Conservation (phyloP, 2,113 vertebrate species). For the Xenopus tropicalis region DNA sequence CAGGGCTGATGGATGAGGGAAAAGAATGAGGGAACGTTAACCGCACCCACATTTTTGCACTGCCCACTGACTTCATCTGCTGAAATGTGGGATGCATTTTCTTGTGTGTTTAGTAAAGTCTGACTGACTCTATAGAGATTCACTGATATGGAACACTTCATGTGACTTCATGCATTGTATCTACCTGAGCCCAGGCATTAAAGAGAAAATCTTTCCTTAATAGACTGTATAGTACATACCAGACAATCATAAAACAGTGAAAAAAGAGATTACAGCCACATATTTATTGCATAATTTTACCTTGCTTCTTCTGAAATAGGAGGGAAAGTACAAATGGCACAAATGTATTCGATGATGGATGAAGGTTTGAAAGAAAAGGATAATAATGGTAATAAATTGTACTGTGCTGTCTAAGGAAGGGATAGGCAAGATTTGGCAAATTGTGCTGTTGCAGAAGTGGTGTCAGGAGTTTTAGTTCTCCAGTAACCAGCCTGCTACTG, state of each 20-base stretch:
- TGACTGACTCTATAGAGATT: slow-evolving; percentile 46
- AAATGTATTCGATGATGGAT: no score
- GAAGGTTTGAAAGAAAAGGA: no score
- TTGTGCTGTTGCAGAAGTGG: no score
- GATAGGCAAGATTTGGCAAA: no score
- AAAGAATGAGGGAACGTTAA: slow-evolving; percentile 29
- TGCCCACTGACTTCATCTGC: slow-evolving; percentile 53
- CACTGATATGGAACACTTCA: slow-evolving; percentile 45
- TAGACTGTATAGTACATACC: slow-evolving; percentile 3
- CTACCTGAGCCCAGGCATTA: slow-evolving; percentile 39
- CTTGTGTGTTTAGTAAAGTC: slow-evolving; percentile 51
- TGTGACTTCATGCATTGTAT: slow-evolving; percentile 33
- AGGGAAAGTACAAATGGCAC: not conserved
- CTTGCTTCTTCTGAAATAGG: not conserved
- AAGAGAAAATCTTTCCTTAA: slow-evolving; percentile 7
- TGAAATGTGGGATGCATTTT: slow-evolving; percentile 46
- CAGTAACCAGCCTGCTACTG: no score
- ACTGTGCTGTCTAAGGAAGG: no score
- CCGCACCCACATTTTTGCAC: slow-evolving; percentile 62
- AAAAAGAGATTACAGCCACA: slow-evolving; percentile 14
- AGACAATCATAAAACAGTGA: slow-evolving; percentile 2
- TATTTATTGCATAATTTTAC: slow-evolving; percentile 15
- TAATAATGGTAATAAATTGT: no score
- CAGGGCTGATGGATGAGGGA: slow-evolving; percentile 18
- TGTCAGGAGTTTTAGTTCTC: no score